Percentiles rank a stretch among this genome's conserved stretches.
phyloP scores from a whole-genome alignment of 2,113 vertebrate species.

The Haplochromis vanheusdeni region DNA sequence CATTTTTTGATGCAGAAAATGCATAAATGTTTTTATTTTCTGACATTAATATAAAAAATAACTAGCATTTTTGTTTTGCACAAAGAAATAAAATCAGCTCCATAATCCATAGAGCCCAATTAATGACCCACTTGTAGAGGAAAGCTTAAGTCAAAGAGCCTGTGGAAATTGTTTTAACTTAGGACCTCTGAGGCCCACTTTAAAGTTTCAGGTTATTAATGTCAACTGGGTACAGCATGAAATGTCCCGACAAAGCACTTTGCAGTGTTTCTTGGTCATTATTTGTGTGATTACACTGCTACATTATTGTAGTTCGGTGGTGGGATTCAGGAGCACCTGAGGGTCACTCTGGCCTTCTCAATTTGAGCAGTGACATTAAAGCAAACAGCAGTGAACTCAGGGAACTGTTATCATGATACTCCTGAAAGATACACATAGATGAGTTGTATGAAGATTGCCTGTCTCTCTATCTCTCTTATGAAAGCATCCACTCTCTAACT shows the following conservation, averaged over 20 bases:
- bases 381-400: not conserved
- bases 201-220: not conserved
- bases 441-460: not conserved
- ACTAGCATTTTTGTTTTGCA: not conserved
- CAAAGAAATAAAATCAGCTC: not conserved
- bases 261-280: not conserved
- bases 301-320: not conserved
- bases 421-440: not conserved
- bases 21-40: not conserved
- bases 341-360: not conserved
- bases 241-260: not conserved
- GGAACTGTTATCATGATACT: not conserved
- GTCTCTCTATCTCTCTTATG: not conserved
- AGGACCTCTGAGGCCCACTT: not conserved
- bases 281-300: not conserved
- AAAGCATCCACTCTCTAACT: not conserved
- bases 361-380: not conserved
- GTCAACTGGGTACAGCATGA: not conserved
- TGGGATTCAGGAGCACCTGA: not conserved
- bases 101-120: not conserved
- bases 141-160: not conserved
- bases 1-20: not conserved
- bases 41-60: not conserved
- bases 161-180: not conserved
- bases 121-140: not conserved